Conservation (phyloP, 2,797 vertebrate genomes). For the Paratrypauchen microcephalus region DNA sequence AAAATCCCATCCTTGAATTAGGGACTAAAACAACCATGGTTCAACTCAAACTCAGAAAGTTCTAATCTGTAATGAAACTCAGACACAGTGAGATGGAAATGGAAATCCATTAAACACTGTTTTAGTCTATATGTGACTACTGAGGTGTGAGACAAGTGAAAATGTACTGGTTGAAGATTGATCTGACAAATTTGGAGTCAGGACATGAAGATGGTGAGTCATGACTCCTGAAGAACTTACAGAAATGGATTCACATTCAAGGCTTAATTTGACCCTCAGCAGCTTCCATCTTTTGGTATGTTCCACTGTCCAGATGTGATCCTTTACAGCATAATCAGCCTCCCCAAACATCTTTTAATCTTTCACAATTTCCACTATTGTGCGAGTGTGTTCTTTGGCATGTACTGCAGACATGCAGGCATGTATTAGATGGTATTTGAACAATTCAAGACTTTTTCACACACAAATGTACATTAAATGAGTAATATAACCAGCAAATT, state of each 20-base stretch:
- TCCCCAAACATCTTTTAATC: slow-evolving; percentile 26
- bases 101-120: slow-evolving; percentile 6
- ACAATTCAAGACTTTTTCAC: slow-evolving; percentile 9
- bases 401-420: slow-evolving; percentile 1
- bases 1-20: neutral
- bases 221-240: slow-evolving; percentile 28
- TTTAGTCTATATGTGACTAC: slow-evolving; percentile 8
- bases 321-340: slow-evolving; percentile 19
- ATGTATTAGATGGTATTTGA: slow-evolving; percentile 25
- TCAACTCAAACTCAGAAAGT: neutral
- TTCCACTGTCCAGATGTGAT: slow-evolving; percentile 35
- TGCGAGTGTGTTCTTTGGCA: slow-evolving; percentile 35
- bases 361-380: slow-evolving; percentile 11
- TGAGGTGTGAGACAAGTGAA: slow-evolving; percentile 17
- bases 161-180: slow-evolving; percentile 13
- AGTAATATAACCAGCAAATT: too few species aligned
- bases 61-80: neutral
- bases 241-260: slow-evolving; percentile 7
- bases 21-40: neutral
- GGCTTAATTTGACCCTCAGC: slow-evolving; percentile 11
- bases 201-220: slow-evolving; percentile 37
- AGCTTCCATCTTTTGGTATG: slow-evolving; percentile 11
- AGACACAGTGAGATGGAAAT: neutral
- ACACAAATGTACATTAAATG: too few species aligned
- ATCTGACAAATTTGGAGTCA: slow-evolving; percentile 21